Percentiles rank a stretch among this genome's conserved stretches.
Evolutionary conservation across 2,113 vertebrate species (phyloP).

Genomic region (Oxyruncus cristatus): DNA sequence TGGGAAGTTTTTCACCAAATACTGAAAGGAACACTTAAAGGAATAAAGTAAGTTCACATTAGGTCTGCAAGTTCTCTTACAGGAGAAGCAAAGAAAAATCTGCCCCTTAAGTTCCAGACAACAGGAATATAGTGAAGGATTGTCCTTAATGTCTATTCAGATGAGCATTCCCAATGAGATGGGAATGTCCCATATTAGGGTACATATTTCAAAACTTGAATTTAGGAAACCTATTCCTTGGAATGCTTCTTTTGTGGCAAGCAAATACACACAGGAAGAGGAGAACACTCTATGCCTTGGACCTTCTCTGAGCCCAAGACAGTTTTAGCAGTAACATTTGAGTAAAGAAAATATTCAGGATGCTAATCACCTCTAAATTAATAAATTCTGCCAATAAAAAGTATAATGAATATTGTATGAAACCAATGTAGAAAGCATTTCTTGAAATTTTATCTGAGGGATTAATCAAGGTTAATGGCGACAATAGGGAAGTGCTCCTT

Average conservation of each 20-base stretch:
- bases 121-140: not conserved
- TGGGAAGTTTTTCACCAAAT: not conserved
- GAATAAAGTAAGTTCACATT: not conserved
- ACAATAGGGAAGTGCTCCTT: not conserved
- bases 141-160: not conserved
- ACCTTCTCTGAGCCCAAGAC: not conserved
- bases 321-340: not conserved
- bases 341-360: not conserved
- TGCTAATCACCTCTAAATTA: not conserved
- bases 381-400: not conserved
- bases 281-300: not conserved
- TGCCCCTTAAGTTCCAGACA: not conserved
- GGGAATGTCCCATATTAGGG: rapidly evolving
- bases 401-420: not conserved
- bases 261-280: not conserved
- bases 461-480: not conserved
- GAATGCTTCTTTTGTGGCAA: not conserved
- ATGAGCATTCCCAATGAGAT: not conserved
- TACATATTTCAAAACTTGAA: not conserved
- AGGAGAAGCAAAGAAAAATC: not conserved
- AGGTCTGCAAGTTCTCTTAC: not conserved
- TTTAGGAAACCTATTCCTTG: not conserved
- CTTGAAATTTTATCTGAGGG: constrained; percentile 16
- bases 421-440: not conserved
- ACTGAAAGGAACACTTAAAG: not conserved